Percentiles rank a stretch among this genome's conserved stretches.
Conservation (phyloP, 2,113 vertebrate genomes). For the Sinocyclocheilus anophthalmus region DNA sequence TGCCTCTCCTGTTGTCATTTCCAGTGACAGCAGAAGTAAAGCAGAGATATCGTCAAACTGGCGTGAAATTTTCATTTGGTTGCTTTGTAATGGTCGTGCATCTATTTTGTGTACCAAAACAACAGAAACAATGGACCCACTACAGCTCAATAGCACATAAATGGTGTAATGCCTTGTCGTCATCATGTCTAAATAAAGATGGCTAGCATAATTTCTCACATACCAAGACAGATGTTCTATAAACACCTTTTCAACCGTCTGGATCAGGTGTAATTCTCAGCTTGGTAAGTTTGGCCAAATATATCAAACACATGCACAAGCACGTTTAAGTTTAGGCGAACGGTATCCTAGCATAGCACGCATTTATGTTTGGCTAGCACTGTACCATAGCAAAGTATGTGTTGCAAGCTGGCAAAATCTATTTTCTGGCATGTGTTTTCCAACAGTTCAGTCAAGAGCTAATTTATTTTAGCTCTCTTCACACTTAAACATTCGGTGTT, state of each 20-base stretch:
- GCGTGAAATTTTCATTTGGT: background rate
- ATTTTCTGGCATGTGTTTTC: slow-evolving; percentile 21
- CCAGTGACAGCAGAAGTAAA: slow-evolving; percentile 1
- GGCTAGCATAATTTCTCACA: background rate
- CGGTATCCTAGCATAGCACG: background rate
- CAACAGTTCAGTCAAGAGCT: slow-evolving; percentile 12
- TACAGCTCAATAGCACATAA: background rate
- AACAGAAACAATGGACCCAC: background rate
- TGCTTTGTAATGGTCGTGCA: background rate
- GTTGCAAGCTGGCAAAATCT: slow-evolving; percentile 12
- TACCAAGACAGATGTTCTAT: background rate
- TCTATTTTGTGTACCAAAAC: background rate
- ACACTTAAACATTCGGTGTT: slow-evolving; percentile 10
- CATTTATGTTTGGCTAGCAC: background rate
- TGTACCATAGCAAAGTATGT: slow-evolving; percentile 6
- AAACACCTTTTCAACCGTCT: background rate
- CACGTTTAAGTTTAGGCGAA: background rate
- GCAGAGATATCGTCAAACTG: background rate
- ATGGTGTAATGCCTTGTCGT: background rate
- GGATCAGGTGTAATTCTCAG: background rate
- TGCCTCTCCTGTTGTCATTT: slow-evolving; percentile 13
- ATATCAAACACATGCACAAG: background rate
- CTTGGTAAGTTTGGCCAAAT: background rate
- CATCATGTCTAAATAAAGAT: background rate
- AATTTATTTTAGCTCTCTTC: slow-evolving; percentile 30